Base-by-base conservation (phyloP, 2,113 vertebrate genomes). In the Pongo abelii region DNA sequence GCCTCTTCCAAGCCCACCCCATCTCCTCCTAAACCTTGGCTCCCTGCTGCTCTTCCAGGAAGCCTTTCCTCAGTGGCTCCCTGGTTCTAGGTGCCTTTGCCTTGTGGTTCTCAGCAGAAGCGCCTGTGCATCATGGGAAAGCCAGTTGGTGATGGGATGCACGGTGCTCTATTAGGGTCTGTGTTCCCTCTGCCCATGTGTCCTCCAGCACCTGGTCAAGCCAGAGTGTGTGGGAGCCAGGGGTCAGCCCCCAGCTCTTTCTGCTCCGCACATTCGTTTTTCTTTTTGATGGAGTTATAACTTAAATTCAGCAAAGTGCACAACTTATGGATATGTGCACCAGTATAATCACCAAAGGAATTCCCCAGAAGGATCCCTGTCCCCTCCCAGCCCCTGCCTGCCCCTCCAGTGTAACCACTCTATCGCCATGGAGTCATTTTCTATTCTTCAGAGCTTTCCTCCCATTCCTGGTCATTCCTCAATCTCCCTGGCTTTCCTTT, bases 61-160 rank as follows among this genome's bases (percentile, higher is more conserved):
- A 89, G 59, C 78, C 64, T 30, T 10, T 30, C 40, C 23, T 0
- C 3, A 2, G 61, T 6, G 40, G 8, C n/a, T 61, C 48, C 30
- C 8, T 0, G 59, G 50, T 23, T 57, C 84, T 90, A 22, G 25
- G 11, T 0, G 18, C 35, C 59, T 70, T 52, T 25, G 8, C 57
- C 61, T 10, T 69, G 0, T 4, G 11, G 48, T 35, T 64, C 48
- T 18, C 14, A 11, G 16, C 23, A 5, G 74, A 61, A 7, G 64
- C 17, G 23, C 57, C 8, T 0, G 6, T 10, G 0, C 13, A 9
- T 59, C 32, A 0, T 0, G 1, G 48, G 27, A 46, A 32, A 30
- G 78, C 35, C 17, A n/a, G 59, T 13, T 27, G 11, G 35, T 17
- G 40, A 6, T 35, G 8, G 8, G 32, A 25, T 18, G 7, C 22